Conservation (phyloP, 92 coral and sea anemone species). For the Phenganax subtilis region DNA sequence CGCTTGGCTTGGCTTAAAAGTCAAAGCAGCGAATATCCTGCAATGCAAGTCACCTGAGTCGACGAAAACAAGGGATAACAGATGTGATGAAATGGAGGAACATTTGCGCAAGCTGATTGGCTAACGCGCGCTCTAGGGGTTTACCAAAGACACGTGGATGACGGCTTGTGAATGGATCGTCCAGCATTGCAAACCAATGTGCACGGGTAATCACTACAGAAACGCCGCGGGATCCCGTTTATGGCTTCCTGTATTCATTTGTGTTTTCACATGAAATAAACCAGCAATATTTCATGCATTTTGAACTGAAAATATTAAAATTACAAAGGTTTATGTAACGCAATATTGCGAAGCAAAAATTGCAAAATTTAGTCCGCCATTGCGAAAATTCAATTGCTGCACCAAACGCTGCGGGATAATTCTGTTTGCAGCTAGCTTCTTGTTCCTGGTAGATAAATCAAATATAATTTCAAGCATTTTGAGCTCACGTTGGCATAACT, state of each 20-base stretch:
- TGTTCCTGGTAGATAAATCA: too few relatives aligned
- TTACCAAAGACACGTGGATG: slow-evolving; percentile 96
- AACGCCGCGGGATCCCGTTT: not conserved
- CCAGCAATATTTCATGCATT: too few relatives aligned
- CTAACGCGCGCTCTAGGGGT: slow-evolving; percentile 65
- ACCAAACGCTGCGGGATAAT: slow-evolving; percentile 1
- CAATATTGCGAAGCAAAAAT: too few relatives aligned
- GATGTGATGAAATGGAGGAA: slow-evolving; percentile 36
- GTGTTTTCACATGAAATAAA: not conserved
- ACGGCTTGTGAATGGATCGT: slow-evolving; percentile 8
- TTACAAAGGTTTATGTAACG: too few relatives aligned
- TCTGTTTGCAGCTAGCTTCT: too few relatives aligned
- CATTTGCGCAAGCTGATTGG: slow-evolving; percentile 69
- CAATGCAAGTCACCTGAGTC: slow-evolving; percentile 34
- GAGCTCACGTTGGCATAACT: too few relatives aligned
- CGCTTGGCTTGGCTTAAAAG: not conserved
- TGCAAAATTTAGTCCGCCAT: not conserved
- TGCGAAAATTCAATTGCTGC: not conserved
- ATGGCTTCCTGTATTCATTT: not conserved
- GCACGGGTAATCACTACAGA: not conserved
- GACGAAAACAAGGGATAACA: slow-evolving; percentile 34
- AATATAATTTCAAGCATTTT: too few relatives aligned
- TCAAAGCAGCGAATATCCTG: slow-evolving; percentile 25
- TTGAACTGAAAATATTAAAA: too few relatives aligned
- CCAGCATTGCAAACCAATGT: slow-evolving; percentile 26